Base-by-base conservation (phyloP, 2,797 vertebrate species). In the Neostethus bicornis region DNA sequence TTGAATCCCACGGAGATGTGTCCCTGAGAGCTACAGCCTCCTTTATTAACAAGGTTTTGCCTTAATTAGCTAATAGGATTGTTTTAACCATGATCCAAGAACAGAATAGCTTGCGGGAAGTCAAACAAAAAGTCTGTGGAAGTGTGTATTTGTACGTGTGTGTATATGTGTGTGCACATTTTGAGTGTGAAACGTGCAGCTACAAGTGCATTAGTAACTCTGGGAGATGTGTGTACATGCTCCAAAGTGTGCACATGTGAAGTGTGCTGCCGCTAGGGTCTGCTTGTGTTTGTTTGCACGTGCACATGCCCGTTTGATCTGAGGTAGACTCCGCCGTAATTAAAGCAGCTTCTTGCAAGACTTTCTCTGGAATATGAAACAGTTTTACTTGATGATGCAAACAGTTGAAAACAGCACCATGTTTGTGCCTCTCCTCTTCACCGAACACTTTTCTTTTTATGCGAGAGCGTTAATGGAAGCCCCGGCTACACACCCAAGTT, bases 21-120 rank as follows among this genome's bases (percentile, higher is more conserved):
- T 75, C 68, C 67, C 81, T 69, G 64, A 25, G 68, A 72, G 62
- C 67, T 71, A 41, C 60, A 25, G 72, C 59, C 73, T 13, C 51
- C 75, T 81, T 84, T 77, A 88, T 87, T 86, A 85, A 85, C 65
- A 61, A 75, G 38, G 65, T 81, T 80, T 57, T 71, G 75, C 77
- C 84, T 88, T 89, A 87, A 91, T 91, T 89, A 90, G 82, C 89
- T 85, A 89, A 89, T 85, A 73, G 82, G 84, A 88, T 87, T 86
- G 86, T 90, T 86, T 90, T 88, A 90, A 85, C 81, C 77, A 70
- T 82, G 81, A 89, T 86, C 85, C 76, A 84, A 84, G 83, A 86
- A 85, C 85, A 84, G 79, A 86, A 79, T 66, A 69, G 85, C 87
- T 85, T 34, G 4, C 34, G 62, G 85, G 81, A 87, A 86, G 80